A percentile compares a stretch with the other conserved stretches of the same genome.
Evolutionary conservation across 2,888 invertebrate species (phyloP).

Genomic region (Meganola albula): DNA sequence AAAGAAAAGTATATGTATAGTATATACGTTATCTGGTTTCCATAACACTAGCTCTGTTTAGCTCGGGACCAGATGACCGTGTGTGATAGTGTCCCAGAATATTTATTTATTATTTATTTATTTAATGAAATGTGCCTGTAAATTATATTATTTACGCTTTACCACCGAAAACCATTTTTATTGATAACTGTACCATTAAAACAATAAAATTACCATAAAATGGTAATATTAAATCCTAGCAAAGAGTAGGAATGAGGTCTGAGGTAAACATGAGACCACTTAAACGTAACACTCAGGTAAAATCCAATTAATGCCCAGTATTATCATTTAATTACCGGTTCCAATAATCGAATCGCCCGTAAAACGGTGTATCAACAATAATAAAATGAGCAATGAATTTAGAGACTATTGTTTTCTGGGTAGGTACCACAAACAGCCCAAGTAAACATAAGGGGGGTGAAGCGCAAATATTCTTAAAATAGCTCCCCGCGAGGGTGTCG

Average conservation of each 20-base stretch:
- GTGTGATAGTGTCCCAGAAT: no score
- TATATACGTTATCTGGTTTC: no score
- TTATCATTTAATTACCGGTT: slow-evolving; percentile 76
- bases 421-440: slow-evolving; percentile 75
- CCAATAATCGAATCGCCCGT: slow-evolving; percentile 76
- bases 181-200: background rate
- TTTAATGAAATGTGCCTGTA: no score
- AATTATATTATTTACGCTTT: no score
- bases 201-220: slow-evolving; percentile 9
- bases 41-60: no score
- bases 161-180: no score
- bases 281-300: slow-evolving; percentile 59
- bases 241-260: slow-evolving; percentile 19
- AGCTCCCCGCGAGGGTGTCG: slow-evolving; percentile 55
- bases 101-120: no score
- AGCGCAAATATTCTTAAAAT: slow-evolving; percentile 76
- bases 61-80: no score
- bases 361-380: slow-evolving; percentile 76
- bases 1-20: no score
- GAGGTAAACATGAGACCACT: slow-evolving; percentile 32
- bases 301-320: slow-evolving; percentile 74
- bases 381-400: slow-evolving; percentile 78
- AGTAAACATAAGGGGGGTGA: slow-evolving; percentile 69
- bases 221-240: slow-evolving; percentile 18
- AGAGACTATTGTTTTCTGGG: slow-evolving; percentile 77